Evolutionary conservation across 2,797 vertebrate species (phyloP), one percentile per base, ranked within the genome.

Genomic region (Anas capensis): DNA sequence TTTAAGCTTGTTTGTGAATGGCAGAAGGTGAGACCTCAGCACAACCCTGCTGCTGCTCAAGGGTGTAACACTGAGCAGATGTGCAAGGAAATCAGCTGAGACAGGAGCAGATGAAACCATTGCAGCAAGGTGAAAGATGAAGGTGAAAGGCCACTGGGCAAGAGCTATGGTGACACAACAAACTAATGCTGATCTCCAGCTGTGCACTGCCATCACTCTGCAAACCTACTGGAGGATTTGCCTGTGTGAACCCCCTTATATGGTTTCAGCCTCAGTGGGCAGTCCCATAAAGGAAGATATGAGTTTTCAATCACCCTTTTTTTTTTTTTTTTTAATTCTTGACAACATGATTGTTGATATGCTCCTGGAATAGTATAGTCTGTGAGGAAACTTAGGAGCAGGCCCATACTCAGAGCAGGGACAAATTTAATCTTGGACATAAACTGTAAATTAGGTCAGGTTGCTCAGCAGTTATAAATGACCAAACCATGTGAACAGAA

Each of bases 211-310:
- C 31, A 11, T 2, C 49, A 38, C 42, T 78, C 53, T 49, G 69
- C 80, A 61, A 11, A 84, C 12, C 33, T 77, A n/a, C 58, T 56
- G 78, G 21, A 84, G n/a, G 21, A 72, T 38, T 5, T 8, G 36
- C 53, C 44, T 5, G 0, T 11, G 40, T 26, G 34, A 77, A 42
- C 38, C 14, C 61, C 18, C 2, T 0, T 24, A 62, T 31, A 8
- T 21, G 64, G 4, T 13, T 62, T 80, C 0, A 0, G 18, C 38
- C 70, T 72, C 71, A 57, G 49, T 48, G 54, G 81, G 19, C 73
- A 84, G 29, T 16, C 54, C 34, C 57, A 17, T 10, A 65, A 81
- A 81, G 19, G n/a, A 61, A 58, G 12, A 76, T 36, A 81, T 2
- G 0, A n/a, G 3, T 15, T 64, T 76, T 26, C 8, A 44, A 7